A percentile compares a stretch with the other conserved stretches of the same genome.
phyloP scores from a whole-genome alignment of 53 echinoderm and acorn worm species.

The Arbacia lixula region DNA sequence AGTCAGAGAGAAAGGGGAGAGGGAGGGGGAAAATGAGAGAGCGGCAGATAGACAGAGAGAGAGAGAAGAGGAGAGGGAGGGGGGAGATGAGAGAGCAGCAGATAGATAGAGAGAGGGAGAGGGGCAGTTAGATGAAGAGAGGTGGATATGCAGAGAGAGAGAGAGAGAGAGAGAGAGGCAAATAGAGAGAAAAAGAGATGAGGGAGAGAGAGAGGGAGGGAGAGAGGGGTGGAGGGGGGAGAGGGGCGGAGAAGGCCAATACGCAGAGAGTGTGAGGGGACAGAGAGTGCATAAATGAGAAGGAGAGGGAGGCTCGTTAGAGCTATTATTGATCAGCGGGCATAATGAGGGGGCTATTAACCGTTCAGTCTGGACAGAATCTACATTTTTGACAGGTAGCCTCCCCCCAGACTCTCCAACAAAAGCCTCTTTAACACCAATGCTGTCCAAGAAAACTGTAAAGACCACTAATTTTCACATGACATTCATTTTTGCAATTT shows the following conservation, averaged over 20 bases:
- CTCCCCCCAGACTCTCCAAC: background rate
- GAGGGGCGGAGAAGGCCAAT: background rate
- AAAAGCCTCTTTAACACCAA: no score
- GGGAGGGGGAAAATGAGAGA: background rate
- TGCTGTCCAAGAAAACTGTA: no score
- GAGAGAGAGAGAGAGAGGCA: no score
- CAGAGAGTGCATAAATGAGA: background rate
- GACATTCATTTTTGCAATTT: no score
- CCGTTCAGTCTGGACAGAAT: constrained; percentile 27
- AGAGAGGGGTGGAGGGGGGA: background rate
- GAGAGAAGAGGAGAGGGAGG: no score
- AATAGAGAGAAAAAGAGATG: no score
- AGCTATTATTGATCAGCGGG: constrained; percentile 36
- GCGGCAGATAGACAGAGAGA: no score
- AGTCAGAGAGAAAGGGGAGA: background rate
- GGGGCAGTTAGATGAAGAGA: no score
- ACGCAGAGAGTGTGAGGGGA: background rate
- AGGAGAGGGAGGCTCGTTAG: constrained; percentile 14
- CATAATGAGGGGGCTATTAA: constrained; percentile 54
- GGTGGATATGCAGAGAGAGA: no score
- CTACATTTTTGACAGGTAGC: constrained; percentile 16
- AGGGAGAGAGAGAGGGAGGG: background rate
- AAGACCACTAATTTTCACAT: no score
- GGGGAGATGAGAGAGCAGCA: no score
- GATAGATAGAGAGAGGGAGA: no score